Percentiles rank a stretch among this genome's conserved stretches.
phyloP scores from a whole-genome alignment of 2,888 invertebrate genomes.

The Agrotis clavis region DNA sequence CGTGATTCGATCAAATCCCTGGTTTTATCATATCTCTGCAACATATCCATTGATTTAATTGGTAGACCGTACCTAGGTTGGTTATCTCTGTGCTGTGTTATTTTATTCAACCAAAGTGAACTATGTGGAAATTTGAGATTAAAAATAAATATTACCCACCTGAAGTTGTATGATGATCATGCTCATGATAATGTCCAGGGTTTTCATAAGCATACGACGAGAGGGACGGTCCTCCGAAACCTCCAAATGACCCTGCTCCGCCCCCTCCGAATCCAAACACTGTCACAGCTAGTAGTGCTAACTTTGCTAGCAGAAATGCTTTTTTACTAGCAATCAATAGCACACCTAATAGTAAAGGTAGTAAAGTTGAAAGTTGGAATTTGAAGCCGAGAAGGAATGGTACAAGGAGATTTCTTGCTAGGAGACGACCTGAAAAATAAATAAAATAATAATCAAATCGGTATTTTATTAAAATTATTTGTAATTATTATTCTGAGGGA shows the following conservation, averaged over 20 bases:
- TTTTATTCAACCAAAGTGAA: not conserved
- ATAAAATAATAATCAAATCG: not conserved
- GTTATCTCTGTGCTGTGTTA: not conserved
- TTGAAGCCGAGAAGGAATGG: slow-evolving; percentile 95
- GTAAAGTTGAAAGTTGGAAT: slow-evolving; percentile 94
- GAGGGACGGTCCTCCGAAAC: slow-evolving; percentile 75
- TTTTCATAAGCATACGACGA: slow-evolving; percentile 82
- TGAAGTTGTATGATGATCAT: slow-evolving; percentile 80
- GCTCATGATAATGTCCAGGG: slow-evolving; percentile 77
- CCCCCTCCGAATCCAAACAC: slow-evolving; percentile 91
- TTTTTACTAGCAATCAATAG: slow-evolving; percentile 94
- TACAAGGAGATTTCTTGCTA: slow-evolving; percentile 94
- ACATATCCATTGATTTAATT: not conserved
- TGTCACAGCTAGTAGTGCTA: slow-evolving; percentile 93
- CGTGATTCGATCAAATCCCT: no score
- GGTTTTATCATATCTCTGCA: no score
- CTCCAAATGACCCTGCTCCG: slow-evolving; percentile 68
- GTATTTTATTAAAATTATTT: no score
- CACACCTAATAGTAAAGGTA: slow-evolving; percentile 94
- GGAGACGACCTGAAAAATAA: slow-evolving; percentile 92
- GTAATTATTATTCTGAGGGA: not conserved
- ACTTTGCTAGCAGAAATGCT: slow-evolving; percentile 94
- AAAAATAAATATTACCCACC: slow-evolving; percentile 68
- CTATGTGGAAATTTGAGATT: no score
- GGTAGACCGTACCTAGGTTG: not conserved